Percentiles rank a stretch among this genome's conserved stretches.
phyloP scores from a whole-genome alignment of 2,113 vertebrate species.

The Nerophis lumbriciformis region DNA sequence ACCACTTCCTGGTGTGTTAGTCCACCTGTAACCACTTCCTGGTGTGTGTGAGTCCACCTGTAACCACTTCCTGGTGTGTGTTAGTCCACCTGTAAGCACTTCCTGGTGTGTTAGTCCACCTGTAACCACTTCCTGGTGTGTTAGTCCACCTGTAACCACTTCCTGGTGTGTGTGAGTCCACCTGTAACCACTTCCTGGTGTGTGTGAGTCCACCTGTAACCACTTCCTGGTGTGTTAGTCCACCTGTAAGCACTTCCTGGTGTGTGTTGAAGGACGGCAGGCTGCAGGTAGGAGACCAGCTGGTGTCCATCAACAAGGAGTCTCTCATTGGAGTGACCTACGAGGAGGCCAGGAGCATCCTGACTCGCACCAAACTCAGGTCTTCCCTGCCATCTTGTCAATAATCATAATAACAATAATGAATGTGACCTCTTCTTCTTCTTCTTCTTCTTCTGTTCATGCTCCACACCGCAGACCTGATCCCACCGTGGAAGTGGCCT shows the following conservation, averaged over 20 bases:
- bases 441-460: neutral
- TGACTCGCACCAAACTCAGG: slow-evolving; percentile 81
- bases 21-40: too few relatives aligned
- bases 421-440: too few relatives aligned
- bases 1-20: too few relatives aligned
- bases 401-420: neutral
- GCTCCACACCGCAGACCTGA: slow-evolving; percentile 71
- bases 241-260: neutral
- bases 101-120: too few relatives aligned
- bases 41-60: neutral
- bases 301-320: slow-evolving; percentile 91
- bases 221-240: neutral
- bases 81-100: too few relatives aligned
- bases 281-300: slow-evolving; percentile 86
- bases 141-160: too few relatives aligned
- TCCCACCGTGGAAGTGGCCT: slow-evolving; percentile 85
- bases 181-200: too few relatives aligned
- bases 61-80: too few relatives aligned
- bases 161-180: too few relatives aligned
- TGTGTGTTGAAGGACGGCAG: slow-evolving; percentile 79
- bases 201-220: too few relatives aligned
- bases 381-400: slow-evolving; percentile 29
- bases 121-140: too few relatives aligned
- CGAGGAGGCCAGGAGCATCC: slow-evolving; percentile 84
- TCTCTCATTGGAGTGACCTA: slow-evolving; percentile 87